Evolutionary conservation across 2,797 vertebrate genomes (phyloP).

Genomic region (Sylvia borin): DNA sequence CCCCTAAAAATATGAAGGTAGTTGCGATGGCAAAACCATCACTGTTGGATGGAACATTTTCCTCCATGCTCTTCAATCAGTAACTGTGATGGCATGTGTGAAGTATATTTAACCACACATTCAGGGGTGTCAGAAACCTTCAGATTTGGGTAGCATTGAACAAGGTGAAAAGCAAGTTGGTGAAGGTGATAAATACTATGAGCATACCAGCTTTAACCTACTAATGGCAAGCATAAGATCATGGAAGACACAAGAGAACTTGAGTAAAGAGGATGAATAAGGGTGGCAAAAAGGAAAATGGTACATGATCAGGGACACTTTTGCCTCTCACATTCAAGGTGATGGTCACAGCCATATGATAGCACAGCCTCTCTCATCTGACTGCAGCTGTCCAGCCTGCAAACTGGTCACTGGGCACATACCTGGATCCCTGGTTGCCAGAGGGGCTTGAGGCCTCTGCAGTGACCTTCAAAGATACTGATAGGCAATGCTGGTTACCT

Average conservation of each 20-base stretch:
- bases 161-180: neutral
- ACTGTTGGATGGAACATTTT: neutral
- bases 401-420: rapidly evolving
- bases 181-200: neutral
- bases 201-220: neutral
- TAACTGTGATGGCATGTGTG: neutral
- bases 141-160: neutral
- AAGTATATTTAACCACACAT: neutral
- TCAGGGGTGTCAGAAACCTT: neutral
- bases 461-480: neutral
- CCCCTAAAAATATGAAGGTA: neutral
- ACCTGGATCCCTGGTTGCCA: neutral
- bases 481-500: neutral
- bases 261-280: neutral
- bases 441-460: neutral
- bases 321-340: neutral
- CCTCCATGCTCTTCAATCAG: neutral
- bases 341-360: neutral
- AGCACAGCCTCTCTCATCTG: neutral
- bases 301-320: neutral
- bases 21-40: neutral
- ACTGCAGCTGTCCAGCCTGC: neutral
- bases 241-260: neutral
- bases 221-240: neutral
- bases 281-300: neutral